Evolutionary conservation across 2,113 vertebrate species (phyloP).

Genomic region (Turdus rufiventris): DNA sequence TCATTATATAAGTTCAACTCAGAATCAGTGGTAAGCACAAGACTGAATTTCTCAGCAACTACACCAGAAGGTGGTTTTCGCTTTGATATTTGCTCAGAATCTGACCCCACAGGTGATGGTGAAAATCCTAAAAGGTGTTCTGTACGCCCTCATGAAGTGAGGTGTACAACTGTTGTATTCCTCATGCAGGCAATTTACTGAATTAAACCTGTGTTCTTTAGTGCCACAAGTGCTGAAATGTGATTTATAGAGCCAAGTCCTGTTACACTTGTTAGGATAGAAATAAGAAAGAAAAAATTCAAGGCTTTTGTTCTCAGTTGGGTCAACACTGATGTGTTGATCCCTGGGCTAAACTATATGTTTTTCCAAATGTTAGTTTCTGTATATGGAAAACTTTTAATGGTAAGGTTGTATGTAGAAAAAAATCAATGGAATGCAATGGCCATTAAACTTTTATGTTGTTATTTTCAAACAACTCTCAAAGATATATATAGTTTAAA

Average conservation of each 20-base stretch:
- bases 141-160: neutral
- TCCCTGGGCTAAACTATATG: neutral
- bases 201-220: neutral
- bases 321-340: rapidly evolving
- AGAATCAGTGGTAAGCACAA: neutral
- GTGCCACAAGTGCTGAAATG: neutral
- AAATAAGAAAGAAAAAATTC: neutral
- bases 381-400: neutral
- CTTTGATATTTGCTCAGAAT: neutral
- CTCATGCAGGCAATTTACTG: neutral
- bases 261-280: neutral
- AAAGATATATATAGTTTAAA: neutral
- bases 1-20: neutral
- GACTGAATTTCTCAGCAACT: neutral
- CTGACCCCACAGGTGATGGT: neutral
- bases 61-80: neutral
- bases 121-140: neutral
- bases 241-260: neutral
- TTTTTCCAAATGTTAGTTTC: neutral
- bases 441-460: neutral
- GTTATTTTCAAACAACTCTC: neutral
- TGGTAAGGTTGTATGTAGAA: neutral
- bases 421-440: neutral
- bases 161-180: neutral
- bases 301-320: neutral